Evolutionary conservation across 1,140 invertebrate species (phyloP).

Genomic region (Leptinotarsa lineolata): DNA sequence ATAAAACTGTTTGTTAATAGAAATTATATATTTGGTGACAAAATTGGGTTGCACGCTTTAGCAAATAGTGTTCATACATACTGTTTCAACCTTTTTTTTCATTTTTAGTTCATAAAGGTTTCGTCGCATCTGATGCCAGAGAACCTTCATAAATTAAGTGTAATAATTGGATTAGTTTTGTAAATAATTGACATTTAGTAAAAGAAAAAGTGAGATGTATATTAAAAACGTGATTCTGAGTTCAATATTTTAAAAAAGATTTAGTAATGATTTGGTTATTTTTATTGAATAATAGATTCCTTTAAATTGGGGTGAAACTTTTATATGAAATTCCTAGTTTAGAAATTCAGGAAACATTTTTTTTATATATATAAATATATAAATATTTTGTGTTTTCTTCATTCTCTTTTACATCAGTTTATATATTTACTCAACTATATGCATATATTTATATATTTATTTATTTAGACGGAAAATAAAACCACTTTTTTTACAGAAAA

Average conservation of each 20-base stretch:
- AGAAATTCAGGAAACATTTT: slow-evolving; percentile 5
- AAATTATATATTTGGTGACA: neutral
- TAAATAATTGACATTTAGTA: slow-evolving; percentile 7
- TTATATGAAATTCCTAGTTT: slow-evolving; percentile 15
- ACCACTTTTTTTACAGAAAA: too few species aligned
- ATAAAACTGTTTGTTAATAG: neutral
- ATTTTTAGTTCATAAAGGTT: neutral
- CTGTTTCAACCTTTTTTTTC: neutral
- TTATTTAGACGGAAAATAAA: too few species aligned
- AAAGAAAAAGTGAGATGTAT: slow-evolving; percentile 17
- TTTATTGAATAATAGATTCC: neutral
- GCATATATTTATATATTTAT: too few species aligned
- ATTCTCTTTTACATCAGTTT: too few species aligned
- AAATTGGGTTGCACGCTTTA: neutral
- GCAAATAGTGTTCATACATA: neutral
- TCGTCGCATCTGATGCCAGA: too few species aligned
- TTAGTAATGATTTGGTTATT: neutral
- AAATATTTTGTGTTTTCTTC: too few species aligned
- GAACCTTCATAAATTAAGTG: too few species aligned
- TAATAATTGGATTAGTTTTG: neutral
- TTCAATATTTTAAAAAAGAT: neutral
- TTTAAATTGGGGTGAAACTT: neutral
- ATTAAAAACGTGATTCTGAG: neutral
- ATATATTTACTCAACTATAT: too few species aligned
- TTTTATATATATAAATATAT: too few species aligned